Evolutionary conservation across 2,797 vertebrate genomes (phyloP), one percentile per base, ranked within the genome.

Genomic region (Argya squamiceps): DNA sequence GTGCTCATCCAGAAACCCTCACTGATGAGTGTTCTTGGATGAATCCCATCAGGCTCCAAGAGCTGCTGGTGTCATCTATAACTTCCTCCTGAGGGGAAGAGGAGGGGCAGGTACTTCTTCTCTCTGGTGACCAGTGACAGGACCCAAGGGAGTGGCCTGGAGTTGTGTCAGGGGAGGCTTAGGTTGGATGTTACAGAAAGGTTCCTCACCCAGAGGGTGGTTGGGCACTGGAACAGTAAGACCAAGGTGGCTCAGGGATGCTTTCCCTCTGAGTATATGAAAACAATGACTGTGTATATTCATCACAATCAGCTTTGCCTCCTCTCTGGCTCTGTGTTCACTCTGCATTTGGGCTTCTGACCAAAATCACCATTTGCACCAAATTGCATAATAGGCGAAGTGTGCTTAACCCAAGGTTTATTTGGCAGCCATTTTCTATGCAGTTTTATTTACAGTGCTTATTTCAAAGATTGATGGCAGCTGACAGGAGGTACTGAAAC

Each of bases 381-480:
- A 58, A 71, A 92, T 62, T 70, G 46, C 46, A 4, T 73, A 84
- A 80, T 63, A 55, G 89, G 83, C 68, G 74, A 85, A 73, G 30
- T 64, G 73, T 65, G 19, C 32, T 95, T 96, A 96, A 96, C 55
- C 76, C 4, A 2, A 88, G 63, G 44, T 63, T 87, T 88, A 44
- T 81, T 77, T 95, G 86, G 69, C 71, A 86, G 81, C 53, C 27
- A 76, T 92, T 95, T 96, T 89, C 93, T 90, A 90, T 93, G 82
- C 29, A 9, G 43, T 95, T 97, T 97, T 96, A 96, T 97, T 98
- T 97, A 96, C 94, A 92, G 79, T 83, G 78, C 68, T 97, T 98
- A 94, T 97, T 96, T 95, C 95, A 94, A 90, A 97, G 98, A 98
- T 96, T 98, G 97, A 98, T 98, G 95, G 83, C 89, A 97, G 95